phyloP scores from a whole-genome alignment of 1,140 invertebrate species.

The Asobara japonica region DNA sequence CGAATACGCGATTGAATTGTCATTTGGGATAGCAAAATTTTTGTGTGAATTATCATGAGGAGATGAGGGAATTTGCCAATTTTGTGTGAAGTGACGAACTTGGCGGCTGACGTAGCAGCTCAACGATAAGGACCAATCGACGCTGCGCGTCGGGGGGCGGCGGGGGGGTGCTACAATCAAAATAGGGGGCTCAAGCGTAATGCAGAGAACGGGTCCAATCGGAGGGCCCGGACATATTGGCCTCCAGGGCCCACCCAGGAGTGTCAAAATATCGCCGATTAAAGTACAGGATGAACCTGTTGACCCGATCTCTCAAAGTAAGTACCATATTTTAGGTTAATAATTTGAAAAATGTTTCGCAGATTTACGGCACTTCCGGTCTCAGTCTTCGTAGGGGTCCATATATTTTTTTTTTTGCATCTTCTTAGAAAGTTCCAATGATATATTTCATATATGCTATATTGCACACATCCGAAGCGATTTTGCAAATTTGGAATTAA shows the following conservation, averaged over 20 bases:
- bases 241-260: constrained; percentile 62
- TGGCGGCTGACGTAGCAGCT: background rate
- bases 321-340: constrained; percentile 47
- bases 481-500: no score
- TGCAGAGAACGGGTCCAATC: constrained; percentile 57
- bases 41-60: background rate
- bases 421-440: no score
- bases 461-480: no score
- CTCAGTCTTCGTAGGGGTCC: no score
- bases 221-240: constrained; percentile 60
- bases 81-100: background rate
- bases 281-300: constrained; percentile 68
- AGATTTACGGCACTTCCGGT: no score
- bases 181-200: constrained; percentile 55
- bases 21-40: background rate
- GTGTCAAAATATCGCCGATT: constrained; percentile 71
- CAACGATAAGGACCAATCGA: constrained; percentile 17
- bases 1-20: background rate
- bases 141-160: constrained; percentile 30
- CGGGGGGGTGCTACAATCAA: constrained; percentile 38
- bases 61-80: background rate
- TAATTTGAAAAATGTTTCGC: background rate
- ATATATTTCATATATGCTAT: no score
- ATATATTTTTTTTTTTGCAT: no score
- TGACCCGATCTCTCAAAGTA: constrained; percentile 69